Conservation (phyloP, 2,888 invertebrate genomes). For the Plemyria rubiginata region DNA sequence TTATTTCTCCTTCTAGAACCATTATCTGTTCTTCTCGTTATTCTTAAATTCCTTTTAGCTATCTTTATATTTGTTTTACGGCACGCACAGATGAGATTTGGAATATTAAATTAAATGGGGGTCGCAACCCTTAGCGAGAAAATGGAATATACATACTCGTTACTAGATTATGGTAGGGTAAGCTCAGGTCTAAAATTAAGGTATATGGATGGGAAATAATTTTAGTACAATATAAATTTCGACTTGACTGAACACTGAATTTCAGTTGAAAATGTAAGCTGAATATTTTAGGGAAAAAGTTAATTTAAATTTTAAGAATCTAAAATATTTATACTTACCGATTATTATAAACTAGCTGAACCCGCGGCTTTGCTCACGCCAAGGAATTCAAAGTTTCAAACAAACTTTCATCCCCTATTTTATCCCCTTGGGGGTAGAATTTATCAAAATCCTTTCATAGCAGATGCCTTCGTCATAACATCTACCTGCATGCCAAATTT, state of each 20-base stretch:
- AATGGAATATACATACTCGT: slow-evolving; percentile 24
- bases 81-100: slow-evolving; percentile 64
- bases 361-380: no score
- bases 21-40: slow-evolving; percentile 7
- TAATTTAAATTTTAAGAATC: background rate
- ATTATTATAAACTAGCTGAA: background rate
- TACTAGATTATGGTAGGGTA: slow-evolving; percentile 19
- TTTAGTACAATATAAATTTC: slow-evolving; percentile 15
- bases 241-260: slow-evolving; percentile 4
- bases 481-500: no score
- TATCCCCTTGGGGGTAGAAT: no score
- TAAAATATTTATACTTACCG: background rate
- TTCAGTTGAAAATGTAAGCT: background rate
- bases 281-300: background rate
- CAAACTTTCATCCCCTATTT: no score
- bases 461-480: no score
- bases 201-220: slow-evolving; percentile 29
- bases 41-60: slow-evolving; percentile 59
- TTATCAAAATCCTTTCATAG: no score
- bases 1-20: background rate
- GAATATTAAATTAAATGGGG: slow-evolving; percentile 57
- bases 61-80: slow-evolving; percentile 72
- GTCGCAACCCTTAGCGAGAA: slow-evolving; percentile 29
- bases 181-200: slow-evolving; percentile 19
- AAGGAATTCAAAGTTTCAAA: no score